Percentiles rank a stretch among this genome's conserved stretches.
phyloP scores from a whole-genome alignment of 2,888 invertebrate species.

The Oligia latruncula region DNA sequence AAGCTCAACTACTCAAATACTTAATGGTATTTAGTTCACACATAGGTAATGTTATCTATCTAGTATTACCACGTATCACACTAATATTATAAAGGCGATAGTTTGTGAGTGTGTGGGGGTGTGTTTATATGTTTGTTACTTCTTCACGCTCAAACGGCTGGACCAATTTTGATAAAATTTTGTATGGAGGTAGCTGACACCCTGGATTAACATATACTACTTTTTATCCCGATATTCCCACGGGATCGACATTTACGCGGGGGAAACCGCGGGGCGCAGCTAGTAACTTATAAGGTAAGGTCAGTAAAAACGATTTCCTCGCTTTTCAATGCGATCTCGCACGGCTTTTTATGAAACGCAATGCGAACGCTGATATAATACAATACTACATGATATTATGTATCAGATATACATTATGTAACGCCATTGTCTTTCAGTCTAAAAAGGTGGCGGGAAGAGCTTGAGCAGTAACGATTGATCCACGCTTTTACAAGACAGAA shows the following conservation, averaged over 20 bases:
- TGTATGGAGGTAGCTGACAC: too few relatives aligned
- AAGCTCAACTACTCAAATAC: constrained; percentile 62
- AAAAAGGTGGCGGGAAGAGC: neutral
- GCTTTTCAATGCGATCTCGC: constrained; percentile 46
- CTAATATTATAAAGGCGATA: too few relatives aligned
- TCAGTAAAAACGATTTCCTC: constrained; percentile 46
- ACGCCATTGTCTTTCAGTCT: constrained; percentile 27
- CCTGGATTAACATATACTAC: too few relatives aligned
- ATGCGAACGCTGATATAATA: constrained; percentile 28
- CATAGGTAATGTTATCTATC: constrained; percentile 55
- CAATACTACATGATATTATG: constrained; percentile 27
- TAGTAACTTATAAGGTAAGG: constrained; percentile 4
- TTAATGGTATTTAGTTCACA: constrained; percentile 66
- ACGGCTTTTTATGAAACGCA: constrained; percentile 35
- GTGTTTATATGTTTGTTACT: too few relatives aligned
- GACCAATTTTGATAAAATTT: too few relatives aligned
- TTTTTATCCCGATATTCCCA: too few relatives aligned
- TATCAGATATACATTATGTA: constrained; percentile 38
- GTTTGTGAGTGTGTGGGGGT: too few relatives aligned
- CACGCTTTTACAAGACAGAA: neutral
- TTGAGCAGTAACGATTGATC: constrained; percentile 1
- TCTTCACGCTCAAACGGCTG: too few relatives aligned
- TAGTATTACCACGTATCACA: constrained; percentile 23
- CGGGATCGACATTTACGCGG: too few relatives aligned
- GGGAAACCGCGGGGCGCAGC: too few relatives aligned